phyloP scores from a whole-genome alignment of 1,140 invertebrate genomes.

The Brevipalpus yothersi region DNA sequence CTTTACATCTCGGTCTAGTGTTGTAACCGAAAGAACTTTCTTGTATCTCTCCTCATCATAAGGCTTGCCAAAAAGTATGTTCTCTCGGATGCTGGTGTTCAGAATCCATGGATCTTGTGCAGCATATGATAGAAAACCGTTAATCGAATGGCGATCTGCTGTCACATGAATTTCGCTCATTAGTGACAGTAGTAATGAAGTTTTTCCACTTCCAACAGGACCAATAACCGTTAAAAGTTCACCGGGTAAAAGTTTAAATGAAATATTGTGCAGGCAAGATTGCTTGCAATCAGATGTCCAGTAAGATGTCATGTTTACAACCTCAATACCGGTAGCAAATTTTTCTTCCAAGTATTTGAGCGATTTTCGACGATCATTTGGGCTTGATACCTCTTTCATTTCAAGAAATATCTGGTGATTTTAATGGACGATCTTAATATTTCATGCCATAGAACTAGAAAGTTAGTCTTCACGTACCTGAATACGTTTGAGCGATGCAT shows the following conservation, averaged over 20 bases:
- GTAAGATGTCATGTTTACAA: not conserved
- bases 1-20: constrained; percentile 16
- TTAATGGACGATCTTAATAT: too few relatives aligned
- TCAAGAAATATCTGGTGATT: too few relatives aligned
- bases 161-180: constrained; percentile 45
- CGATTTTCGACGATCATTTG: too few relatives aligned
- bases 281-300: not conserved
- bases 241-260: constrained; percentile 1
- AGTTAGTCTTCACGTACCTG: constrained; percentile 1
- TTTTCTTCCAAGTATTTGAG: too few relatives aligned
- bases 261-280: constrained; percentile 6
- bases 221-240: constrained; percentile 8
- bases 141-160: constrained; percentile 34
- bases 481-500: constrained; percentile 37
- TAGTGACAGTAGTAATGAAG: constrained; percentile 54
- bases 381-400: too few relatives aligned
- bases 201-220: constrained; percentile 10
- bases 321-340: too few relatives aligned
- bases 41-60: constrained; percentile 44
- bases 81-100: constrained; percentile 35
- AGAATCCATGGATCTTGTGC: constrained; percentile 72
- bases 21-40: constrained; percentile 23
- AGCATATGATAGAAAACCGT: constrained; percentile 54
- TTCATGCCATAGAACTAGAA: too few relatives aligned
- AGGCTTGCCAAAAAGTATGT: constrained; percentile 53